Evolutionary conservation across 2,113 vertebrate genomes (phyloP), one percentile per base, ranked within the genome.

Genomic region (Chelonoidis abingdonii): DNA sequence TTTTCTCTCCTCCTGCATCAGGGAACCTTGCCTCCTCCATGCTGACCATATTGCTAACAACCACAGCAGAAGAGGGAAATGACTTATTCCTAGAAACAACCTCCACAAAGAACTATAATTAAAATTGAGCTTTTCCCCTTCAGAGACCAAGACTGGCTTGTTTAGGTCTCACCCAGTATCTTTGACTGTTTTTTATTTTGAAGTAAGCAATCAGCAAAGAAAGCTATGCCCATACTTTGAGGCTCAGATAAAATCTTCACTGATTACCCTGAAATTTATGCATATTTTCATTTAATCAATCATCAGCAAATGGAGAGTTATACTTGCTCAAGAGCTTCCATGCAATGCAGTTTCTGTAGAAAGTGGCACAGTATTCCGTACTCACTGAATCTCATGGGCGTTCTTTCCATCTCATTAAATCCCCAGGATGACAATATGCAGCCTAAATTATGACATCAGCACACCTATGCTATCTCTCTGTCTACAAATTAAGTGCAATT

Each of bases 351-450:
- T 24, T 50, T 84, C 49, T 44, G 8, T 1, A 0, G 54, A 49
- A 72, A 82, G 88, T 72, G 93, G 59, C 27, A 41, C 27, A 0
- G 0, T 0, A 0, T 21, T 44, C 38, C 1, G 0, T n/a, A 47
- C 49, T 29, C 86, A 88, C 13, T 17, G 86, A 31, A 80, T 8
- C 38, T 69, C n/a, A n/a, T 78, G 89, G 52, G 69, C 80, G 54
- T 38, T 92, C 79, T 81, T 89, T 41, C 76, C 79, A 5, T 89
- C 79, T 84, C 4, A 3, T 0, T 49, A 69, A 50, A 76, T 17
- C 65, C 57, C 80, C 83, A 72, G 35, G 21, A 72, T 72, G 65
- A 72, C 1, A 2, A 21, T 38, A 21, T 8, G 19, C 19, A n/a
- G 19, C n/a, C 35, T 3, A 87, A 65, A 59, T 54, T 83, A 82